Evolutionary conservation across 2,888 invertebrate genomes (phyloP).

Genomic region (Andrena bucephala): DNA sequence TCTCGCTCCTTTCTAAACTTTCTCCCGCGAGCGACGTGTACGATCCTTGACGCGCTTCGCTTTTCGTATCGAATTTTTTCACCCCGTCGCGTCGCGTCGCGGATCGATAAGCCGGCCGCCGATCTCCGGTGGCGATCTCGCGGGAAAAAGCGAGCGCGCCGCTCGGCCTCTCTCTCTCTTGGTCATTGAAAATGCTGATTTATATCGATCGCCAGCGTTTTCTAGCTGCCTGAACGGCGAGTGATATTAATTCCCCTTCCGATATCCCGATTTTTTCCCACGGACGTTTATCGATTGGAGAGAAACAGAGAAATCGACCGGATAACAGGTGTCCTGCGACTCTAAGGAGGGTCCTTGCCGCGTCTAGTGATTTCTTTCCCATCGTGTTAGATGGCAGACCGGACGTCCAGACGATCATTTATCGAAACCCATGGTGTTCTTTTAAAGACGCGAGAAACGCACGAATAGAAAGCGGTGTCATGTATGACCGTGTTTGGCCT

Average conservation of each 20-base stretch:
- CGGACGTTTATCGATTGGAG: neutral
- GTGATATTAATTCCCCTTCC: neutral
- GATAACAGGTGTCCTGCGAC: neutral
- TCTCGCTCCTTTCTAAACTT: constrained; percentile 71
- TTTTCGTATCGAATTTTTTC: constrained; percentile 24
- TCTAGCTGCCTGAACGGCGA: neutral
- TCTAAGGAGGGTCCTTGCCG: neutral
- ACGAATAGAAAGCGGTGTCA: constrained; percentile 66
- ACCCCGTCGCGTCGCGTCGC: neutral
- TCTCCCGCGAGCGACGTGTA: constrained; percentile 62
- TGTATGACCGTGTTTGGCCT: constrained; percentile 68
- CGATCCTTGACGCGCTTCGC: constrained; percentile 59
- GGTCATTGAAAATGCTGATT: neutral
- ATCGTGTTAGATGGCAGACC: neutral
- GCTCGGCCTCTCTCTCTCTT: neutral
- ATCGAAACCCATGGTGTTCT: constrained; percentile 44
- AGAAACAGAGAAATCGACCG: constrained; percentile 3
- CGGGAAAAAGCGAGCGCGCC: neutral
- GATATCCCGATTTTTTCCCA: neutral
- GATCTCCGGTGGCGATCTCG: constrained; percentile 12
- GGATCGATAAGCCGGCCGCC: constrained; percentile 44
- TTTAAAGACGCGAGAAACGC: constrained; percentile 50
- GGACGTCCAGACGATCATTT: constrained; percentile 50
- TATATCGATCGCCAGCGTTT: constrained; percentile 4
- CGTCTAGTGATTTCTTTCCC: neutral